These are phyloP conservation scores for Argyrosomus regius DNA, from an alignment of 2,797 vertebrate species.

Conservation along the genomic window DNA sequence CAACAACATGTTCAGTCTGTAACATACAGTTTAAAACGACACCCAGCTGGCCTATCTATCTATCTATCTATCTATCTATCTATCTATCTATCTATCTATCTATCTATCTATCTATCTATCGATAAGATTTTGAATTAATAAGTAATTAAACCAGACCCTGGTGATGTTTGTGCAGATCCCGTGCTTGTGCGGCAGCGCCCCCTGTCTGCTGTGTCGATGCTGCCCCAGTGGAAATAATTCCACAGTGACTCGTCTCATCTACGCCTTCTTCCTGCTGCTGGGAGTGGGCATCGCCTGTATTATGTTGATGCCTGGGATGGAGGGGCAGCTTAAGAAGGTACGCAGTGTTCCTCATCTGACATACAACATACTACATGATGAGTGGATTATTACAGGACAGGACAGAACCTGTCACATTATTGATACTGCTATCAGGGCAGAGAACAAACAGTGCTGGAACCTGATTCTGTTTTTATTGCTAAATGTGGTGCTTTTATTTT, in stretches of 20 bases:
- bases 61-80: not conserved
- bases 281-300: conserved; percentile 94
- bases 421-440: not conserved
- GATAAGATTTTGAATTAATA: not conserved
- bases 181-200: conserved; percentile 96
- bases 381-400: not conserved
- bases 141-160: not conserved
- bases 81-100: not conserved
- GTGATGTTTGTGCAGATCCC: conserved; percentile 87
- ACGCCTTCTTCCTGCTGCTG: conserved; percentile 94
- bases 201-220: conserved; percentile 96
- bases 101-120: not conserved
- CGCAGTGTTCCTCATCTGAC: not conserved
- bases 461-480: not conserved
- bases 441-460: not conserved
- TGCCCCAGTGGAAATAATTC: conserved; percentile 98
- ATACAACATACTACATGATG: not conserved
- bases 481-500: not conserved
- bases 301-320: conserved; percentile 98
- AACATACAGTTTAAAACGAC: not conserved
- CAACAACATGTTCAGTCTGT: too few species aligned
- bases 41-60: too few species aligned
- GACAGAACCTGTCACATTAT: not conserved
- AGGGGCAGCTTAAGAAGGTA: conserved; percentile 97
- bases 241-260: conserved; percentile 95